phyloP scores from a whole-genome alignment of 1,140 invertebrate species.

The Drosophila simulans region DNA sequence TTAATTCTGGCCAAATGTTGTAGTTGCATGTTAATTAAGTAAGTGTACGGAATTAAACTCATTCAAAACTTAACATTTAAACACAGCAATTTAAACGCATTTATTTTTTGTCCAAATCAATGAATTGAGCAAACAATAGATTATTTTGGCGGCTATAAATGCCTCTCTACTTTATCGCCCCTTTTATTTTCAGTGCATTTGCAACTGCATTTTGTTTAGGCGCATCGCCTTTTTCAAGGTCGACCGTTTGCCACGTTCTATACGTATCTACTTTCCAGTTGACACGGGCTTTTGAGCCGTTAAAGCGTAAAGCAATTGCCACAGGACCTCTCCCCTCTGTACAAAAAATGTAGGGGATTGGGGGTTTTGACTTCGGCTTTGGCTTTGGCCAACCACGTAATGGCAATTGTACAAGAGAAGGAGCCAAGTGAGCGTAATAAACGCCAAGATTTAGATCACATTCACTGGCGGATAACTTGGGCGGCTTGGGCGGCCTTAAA shows the following conservation, averaged over 20 bases:
- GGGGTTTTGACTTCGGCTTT: background rate
- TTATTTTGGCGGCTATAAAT: too few relatives aligned
- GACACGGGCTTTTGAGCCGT: constrained; percentile 49
- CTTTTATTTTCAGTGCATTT: constrained; percentile 5
- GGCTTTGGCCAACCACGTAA: constrained; percentile 49
- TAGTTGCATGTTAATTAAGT: background rate
- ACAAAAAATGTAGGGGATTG: background rate
- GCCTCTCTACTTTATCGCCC: background rate
- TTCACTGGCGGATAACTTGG: constrained; percentile 18
- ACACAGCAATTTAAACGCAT: too few relatives aligned
- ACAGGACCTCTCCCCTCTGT: constrained; percentile 21
- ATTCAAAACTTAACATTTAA: too few relatives aligned
- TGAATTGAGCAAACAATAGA: too few relatives aligned
- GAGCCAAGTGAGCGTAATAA: constrained; percentile 77
- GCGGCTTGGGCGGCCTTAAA: constrained; percentile 1
- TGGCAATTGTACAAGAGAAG: constrained; percentile 50
- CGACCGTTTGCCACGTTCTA: constrained; percentile 16
- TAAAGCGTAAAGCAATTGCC: constrained; percentile 66
- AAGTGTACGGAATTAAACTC: too few relatives aligned
- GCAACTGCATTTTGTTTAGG: constrained; percentile 57
- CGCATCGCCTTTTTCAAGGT: constrained; percentile 51
- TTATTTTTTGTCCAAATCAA: too few relatives aligned
- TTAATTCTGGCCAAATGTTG: background rate
- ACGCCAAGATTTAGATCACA: constrained; percentile 71
- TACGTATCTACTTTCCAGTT: constrained; percentile 21